These are phyloP conservation scores for Dunckerocampus dactyliophorus DNA, from an alignment of 2,113 vertebrate genomes.

Conservation along the genomic window DNA sequence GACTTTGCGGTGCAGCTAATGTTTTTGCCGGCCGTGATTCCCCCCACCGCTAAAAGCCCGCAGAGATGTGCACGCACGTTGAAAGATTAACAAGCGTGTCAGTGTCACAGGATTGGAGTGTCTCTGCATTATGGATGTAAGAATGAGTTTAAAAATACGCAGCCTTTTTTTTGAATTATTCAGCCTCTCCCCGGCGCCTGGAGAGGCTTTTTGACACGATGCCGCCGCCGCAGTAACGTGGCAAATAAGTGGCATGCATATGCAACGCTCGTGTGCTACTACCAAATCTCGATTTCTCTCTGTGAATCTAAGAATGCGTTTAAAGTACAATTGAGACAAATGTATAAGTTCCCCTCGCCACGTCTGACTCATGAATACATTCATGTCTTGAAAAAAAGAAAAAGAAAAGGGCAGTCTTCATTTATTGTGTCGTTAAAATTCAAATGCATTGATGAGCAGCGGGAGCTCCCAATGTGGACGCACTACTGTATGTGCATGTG, in stretches of 20 bases:
- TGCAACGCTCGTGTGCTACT: too few relatives aligned
- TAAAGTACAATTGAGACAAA: background rate
- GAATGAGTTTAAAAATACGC: constrained; percentile 66
- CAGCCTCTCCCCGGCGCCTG: constrained; percentile 27
- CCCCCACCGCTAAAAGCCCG: constrained; percentile 27
- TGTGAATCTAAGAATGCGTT: background rate
- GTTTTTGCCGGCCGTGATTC: constrained; percentile 44
- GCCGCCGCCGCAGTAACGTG: constrained; percentile 20
- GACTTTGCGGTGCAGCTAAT: constrained; percentile 14
- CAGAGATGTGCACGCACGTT: constrained; percentile 32
- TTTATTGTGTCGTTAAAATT: background rate
- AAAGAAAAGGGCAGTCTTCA: background rate
- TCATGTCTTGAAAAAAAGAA: background rate
- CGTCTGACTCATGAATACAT: background rate
- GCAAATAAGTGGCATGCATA: constrained; percentile 9
- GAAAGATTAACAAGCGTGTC: constrained; percentile 57
- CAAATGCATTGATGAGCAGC: background rate
- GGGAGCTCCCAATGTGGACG: too few relatives aligned
- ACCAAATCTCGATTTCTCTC: constrained; percentile 2
- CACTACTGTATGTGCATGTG: constrained; percentile 30
- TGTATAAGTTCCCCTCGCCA: background rate
- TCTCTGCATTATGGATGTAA: constrained; percentile 64
- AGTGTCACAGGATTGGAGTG: constrained; percentile 56
- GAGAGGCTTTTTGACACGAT: constrained; percentile 33
- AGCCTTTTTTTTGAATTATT: constrained; percentile 57